A percentile compares a stretch with the other conserved stretches of the same genome.
These are phyloP conservation scores for Zaprionus lachaisei DNA, from an alignment of 1,140 invertebrate species.

Conservation along the genomic window DNA sequence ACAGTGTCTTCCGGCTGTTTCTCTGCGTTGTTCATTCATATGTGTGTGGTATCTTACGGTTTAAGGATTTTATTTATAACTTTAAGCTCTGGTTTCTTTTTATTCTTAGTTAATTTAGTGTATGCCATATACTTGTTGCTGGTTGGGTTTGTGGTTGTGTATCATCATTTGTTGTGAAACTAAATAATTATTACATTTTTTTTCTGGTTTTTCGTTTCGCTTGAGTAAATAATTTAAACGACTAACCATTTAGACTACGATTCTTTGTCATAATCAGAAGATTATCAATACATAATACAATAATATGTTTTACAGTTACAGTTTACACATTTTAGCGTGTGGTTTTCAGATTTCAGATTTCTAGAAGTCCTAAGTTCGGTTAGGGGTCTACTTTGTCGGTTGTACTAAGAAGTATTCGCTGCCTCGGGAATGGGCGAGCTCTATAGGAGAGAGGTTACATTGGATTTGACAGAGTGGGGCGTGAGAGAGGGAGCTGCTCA, in stretches of 20 bases:
- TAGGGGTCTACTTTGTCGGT: slow-evolving; percentile 52
- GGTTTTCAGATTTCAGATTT: slow-evolving; percentile 40
- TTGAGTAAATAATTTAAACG: slow-evolving; percentile 57
- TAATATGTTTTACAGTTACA: slow-evolving; percentile 74
- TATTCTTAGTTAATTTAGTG: slow-evolving; percentile 69
- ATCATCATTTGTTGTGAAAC: slow-evolving; percentile 46
- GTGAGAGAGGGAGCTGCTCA: slow-evolving; percentile 51
- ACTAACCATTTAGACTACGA: slow-evolving; percentile 74
- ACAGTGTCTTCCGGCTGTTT: slow-evolving; percentile 64
- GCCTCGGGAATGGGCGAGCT: slow-evolving; percentile 21
- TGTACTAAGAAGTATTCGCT: slow-evolving; percentile 33
- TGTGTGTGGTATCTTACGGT: slow-evolving; percentile 41
- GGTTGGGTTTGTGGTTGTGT: slow-evolving; percentile 35
- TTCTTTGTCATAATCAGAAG: slow-evolving; percentile 61
- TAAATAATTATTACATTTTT: slow-evolving; percentile 33
- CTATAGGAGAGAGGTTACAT: slow-evolving; percentile 20
- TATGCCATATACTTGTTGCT: slow-evolving; percentile 68
- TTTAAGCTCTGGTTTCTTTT: slow-evolving; percentile 69
- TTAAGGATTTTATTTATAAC: slow-evolving; percentile 59
- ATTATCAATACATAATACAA: slow-evolving; percentile 73
- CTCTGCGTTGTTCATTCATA: slow-evolving; percentile 21
- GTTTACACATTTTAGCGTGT: slow-evolving; percentile 62
- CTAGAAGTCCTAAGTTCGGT: slow-evolving; percentile 54
- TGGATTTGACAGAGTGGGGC: slow-evolving; percentile 31
- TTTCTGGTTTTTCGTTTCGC: slow-evolving; percentile 38